These are phyloP conservation scores for Rhinolophus sinicus DNA, from an alignment of 2,113 vertebrate genomes.

Conservation along the genomic window DNA sequence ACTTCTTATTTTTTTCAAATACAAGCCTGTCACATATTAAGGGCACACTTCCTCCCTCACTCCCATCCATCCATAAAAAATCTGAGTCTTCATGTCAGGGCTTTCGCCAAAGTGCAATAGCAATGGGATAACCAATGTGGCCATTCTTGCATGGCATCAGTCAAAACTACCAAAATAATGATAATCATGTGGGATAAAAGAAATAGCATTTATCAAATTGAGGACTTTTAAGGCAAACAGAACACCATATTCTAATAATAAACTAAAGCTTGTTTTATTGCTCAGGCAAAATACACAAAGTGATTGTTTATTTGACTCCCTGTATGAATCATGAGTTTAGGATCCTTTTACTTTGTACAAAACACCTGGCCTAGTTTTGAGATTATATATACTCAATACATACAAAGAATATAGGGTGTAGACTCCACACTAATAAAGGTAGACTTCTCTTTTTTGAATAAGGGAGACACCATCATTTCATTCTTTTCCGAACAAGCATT, in stretches of 20 bases:
- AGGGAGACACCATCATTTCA: neutral
- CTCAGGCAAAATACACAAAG: neutral
- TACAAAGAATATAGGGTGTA: neutral
- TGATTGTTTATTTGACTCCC: conserved; percentile 8
- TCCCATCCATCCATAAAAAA: neutral
- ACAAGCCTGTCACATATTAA: neutral
- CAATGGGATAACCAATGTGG: neutral
- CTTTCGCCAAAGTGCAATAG: conserved; percentile 42
- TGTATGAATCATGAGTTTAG: conserved; percentile 47
- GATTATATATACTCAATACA: neutral
- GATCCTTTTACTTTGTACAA: conserved; percentile 27
- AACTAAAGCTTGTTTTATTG: conserved; percentile 40
- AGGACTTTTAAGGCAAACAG: conserved; percentile 40
- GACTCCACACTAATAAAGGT: conserved; percentile 1
- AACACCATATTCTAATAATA: conserved; percentile 28
- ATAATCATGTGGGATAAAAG: conserved; percentile 28
- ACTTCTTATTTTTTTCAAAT: neutral
- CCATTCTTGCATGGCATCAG: neutral
- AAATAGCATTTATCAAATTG: neutral
- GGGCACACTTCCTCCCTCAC: neutral
- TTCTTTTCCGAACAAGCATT: conserved; percentile 7
- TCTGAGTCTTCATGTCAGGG: conserved; percentile 13
- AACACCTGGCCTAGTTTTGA: conserved; percentile 34
- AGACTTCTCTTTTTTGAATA: neutral
- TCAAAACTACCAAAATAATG: conserved; percentile 33